Percentiles rank a stretch among this genome's conserved stretches.
These are phyloP conservation scores for Carollia perspicillata DNA, from an alignment of 2,113 vertebrate species.

Conservation along the genomic window DNA sequence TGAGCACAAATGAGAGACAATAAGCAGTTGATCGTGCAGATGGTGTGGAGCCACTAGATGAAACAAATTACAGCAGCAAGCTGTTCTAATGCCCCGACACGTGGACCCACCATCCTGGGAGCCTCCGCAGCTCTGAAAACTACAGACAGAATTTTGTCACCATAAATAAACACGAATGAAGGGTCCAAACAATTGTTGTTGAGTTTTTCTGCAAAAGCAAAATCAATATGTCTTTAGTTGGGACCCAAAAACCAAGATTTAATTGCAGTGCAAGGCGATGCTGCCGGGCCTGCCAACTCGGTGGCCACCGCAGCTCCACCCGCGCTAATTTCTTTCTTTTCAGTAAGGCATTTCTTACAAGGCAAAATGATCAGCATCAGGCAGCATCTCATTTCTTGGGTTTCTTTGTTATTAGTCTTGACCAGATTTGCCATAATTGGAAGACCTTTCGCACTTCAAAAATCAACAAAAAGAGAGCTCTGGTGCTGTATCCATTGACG, in stretches of 20 bases:
- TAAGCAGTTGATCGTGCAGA: background rate
- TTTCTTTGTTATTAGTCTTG: background rate
- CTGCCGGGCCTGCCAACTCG: background rate
- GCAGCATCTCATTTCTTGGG: background rate
- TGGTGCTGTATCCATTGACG: background rate
- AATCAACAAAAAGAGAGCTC: background rate
- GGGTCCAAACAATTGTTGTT: background rate
- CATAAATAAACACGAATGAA: slow-evolving; percentile 19
- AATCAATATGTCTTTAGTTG: slow-evolving; percentile 39
- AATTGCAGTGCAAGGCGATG: background rate
- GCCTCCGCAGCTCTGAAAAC: background rate
- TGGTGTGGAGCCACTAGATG: background rate
- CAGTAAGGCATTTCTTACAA: slow-evolving; percentile 36
- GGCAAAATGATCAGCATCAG: background rate
- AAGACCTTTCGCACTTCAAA: background rate
- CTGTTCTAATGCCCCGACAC: background rate
- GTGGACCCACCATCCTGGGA: background rate
- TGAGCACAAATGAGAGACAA: background rate
- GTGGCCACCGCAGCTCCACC: background rate
- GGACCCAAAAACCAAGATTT: background rate
- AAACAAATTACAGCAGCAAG: background rate
- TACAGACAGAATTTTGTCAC: background rate
- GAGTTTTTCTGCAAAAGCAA: slow-evolving; percentile 16
- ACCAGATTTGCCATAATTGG: background rate
- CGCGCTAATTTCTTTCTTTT: background rate